These are phyloP conservation scores for Anoplophora glabripennis DNA, from an alignment of 1,140 invertebrate genomes.

Conservation along the genomic window DNA sequence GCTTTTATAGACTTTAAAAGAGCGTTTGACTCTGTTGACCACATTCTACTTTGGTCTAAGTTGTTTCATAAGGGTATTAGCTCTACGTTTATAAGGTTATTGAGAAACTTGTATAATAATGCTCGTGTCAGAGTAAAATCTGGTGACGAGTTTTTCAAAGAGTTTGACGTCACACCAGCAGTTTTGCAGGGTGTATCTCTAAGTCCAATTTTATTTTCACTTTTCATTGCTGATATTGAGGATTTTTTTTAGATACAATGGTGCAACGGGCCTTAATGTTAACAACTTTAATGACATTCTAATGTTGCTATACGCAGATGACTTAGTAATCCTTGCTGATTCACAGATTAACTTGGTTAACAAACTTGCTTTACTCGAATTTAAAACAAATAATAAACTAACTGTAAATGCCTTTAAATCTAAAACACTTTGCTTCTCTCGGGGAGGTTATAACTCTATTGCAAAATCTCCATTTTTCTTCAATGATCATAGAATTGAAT, in stretches of 20 bases:
- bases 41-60: background rate
- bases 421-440: background rate
- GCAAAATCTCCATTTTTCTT: background rate
- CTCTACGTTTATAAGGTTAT: background rate
- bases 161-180: background rate
- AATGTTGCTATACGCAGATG: conserved; percentile 2
- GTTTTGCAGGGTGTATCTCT: conserved; percentile 3
- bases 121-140: background rate
- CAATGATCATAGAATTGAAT: background rate
- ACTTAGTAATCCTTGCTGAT: conserved; percentile 1
- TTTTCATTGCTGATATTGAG: no score
- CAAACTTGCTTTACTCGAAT: background rate
- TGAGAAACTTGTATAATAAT: background rate
- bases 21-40: no score
- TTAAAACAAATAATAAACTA: background rate
- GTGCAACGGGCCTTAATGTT: background rate
- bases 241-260: background rate
- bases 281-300: background rate
- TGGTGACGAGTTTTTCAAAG: background rate
- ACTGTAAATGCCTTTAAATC: background rate
- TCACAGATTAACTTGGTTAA: background rate
- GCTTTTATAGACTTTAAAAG: conserved; percentile 1
- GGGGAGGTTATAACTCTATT: background rate
- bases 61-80: background rate
- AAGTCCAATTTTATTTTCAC: conserved; percentile 1